Percentiles rank a stretch among this genome's conserved stretches.
Conservation (phyloP, 2,797 vertebrate species). For the Meriones psammophilus region DNA sequence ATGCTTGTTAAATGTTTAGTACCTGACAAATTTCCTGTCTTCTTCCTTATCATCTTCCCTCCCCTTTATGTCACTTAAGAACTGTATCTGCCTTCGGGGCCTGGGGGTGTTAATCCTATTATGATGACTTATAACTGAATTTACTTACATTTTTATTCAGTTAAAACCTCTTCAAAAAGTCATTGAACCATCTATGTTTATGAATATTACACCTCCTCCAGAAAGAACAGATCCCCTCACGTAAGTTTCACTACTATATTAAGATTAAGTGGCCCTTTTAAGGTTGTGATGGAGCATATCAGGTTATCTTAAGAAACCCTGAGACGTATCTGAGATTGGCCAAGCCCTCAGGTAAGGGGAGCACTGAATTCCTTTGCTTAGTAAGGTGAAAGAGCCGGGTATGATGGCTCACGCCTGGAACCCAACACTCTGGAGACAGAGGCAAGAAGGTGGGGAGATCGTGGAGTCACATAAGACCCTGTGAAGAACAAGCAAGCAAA, state of each 20-base stretch:
- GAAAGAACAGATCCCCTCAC: slow-evolving; percentile 78
- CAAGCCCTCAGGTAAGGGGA: background rate
- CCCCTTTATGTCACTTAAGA: background rate
- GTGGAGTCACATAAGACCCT: background rate
- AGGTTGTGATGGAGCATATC: background rate
- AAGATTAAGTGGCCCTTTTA: background rate
- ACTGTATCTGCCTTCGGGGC: background rate
- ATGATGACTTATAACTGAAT: slow-evolving; percentile 29
- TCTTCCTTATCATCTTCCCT: background rate
- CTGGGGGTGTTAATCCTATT: background rate
- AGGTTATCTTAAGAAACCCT: background rate
- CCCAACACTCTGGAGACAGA: background rate
- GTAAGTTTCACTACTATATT: slow-evolving; percentile 71
- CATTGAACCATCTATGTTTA: slow-evolving; percentile 85
- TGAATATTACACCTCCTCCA: slow-evolving; percentile 81
- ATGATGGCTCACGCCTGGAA: background rate
- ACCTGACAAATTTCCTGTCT: background rate
- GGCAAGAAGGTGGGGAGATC: background rate
- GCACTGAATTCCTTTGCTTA: background rate
- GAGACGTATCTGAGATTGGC: background rate
- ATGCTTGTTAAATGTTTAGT: slow-evolving; percentile 36
- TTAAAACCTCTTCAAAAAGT: slow-evolving; percentile 84
- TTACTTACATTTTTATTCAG: slow-evolving; percentile 78
- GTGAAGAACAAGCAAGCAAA: background rate
- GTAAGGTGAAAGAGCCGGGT: background rate